phyloP scores from a whole-genome alignment of 2,113 vertebrate genomes.

The Poecile atricapillus region DNA sequence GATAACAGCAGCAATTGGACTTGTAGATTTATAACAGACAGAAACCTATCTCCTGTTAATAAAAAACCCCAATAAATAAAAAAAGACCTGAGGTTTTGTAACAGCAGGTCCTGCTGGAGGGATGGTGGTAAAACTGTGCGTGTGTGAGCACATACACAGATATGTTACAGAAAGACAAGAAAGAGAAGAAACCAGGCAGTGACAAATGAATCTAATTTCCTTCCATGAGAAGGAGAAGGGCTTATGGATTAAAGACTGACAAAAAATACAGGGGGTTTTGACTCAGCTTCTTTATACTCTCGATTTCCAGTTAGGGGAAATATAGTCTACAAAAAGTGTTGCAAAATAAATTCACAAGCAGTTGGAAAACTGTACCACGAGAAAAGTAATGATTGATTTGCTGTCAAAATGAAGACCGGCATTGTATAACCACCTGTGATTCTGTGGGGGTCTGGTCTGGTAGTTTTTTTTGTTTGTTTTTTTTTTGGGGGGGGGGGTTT shows the following conservation, averaged over 20 bases:
- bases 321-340: background rate
- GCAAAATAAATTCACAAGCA: background rate
- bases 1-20: background rate
- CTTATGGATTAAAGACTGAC: background rate
- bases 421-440: background rate
- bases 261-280: background rate
- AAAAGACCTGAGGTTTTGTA: background rate
- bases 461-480: no score
- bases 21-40: background rate
- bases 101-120: background rate
- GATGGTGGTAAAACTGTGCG: background rate
- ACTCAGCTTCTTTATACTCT: background rate
- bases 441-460: background rate
- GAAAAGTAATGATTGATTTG: background rate
- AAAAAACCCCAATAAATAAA: background rate
- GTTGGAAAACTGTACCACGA: background rate
- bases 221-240: background rate
- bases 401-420: background rate
- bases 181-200: background rate
- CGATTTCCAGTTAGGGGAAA: background rate
- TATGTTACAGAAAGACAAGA: background rate
- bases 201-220: background rate
- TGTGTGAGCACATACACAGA: no score
- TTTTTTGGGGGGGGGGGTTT: no score
- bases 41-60: background rate